Conservation (phyloP, 2,113 vertebrate species). For the Phycodurus eques region DNA sequence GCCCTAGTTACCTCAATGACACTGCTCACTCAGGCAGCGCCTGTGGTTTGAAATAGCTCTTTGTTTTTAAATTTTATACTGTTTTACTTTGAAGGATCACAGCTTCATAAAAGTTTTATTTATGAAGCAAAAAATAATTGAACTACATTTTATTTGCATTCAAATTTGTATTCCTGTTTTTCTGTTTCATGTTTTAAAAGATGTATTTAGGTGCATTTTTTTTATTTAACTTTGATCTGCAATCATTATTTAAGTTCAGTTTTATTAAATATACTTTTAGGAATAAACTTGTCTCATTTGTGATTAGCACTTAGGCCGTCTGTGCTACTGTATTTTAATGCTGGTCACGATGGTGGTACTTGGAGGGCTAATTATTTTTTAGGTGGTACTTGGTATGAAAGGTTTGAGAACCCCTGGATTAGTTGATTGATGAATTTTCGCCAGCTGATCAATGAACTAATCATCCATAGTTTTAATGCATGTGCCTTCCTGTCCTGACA, state of each 20-base stretch:
- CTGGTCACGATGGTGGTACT: too few relatives aligned
- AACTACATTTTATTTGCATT: neutral
- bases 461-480: neutral
- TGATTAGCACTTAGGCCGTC: too few relatives aligned
- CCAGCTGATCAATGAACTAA: neutral
- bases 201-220: too few relatives aligned
- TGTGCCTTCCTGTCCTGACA: neutral
- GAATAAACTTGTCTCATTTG: too few relatives aligned
- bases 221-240: too few relatives aligned
- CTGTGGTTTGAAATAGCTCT: slow-evolving; percentile 19
- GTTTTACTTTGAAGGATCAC: neutral
- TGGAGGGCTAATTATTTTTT: too few relatives aligned
- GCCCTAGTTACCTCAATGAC: slow-evolving; percentile 20
- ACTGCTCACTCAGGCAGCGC: slow-evolving; percentile 15
- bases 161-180: neutral
- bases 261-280: too few relatives aligned
- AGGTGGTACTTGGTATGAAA: too few relatives aligned
- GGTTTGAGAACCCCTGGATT: too few relatives aligned
- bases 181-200: neutral
- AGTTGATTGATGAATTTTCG: neutral
- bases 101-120: neutral
- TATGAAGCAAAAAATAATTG: neutral
- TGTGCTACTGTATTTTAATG: too few relatives aligned
- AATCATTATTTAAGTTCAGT: too few relatives aligned
- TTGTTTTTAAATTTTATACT: slow-evolving; percentile 24